phyloP scores from a whole-genome alignment of 2,113 vertebrate species.

The Ibidorhyncha struthersii region DNA sequence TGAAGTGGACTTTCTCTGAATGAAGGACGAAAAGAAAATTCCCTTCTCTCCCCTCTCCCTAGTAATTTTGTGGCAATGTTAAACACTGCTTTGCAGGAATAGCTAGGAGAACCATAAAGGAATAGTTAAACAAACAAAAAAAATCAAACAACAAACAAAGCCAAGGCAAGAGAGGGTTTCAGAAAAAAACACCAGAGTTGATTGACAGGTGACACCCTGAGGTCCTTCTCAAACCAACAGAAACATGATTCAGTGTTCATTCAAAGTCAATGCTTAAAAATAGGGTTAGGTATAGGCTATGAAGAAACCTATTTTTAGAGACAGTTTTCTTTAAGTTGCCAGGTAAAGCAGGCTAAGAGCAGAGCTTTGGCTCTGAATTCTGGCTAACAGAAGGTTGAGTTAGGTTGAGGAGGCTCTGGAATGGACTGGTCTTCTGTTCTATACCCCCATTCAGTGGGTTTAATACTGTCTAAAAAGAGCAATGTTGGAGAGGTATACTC shows the following conservation, averaged over 20 bases:
- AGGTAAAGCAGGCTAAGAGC: background rate
- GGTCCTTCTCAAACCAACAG: background rate
- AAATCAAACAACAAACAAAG: background rate
- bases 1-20: background rate
- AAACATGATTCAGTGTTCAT: background rate
- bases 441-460: background rate
- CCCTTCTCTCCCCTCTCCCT: background rate
- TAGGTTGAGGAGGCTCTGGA: background rate
- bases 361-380: background rate
- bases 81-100: background rate
- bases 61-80: background rate
- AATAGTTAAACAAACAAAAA: background rate
- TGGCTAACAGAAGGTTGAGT: background rate
- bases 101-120: background rate
- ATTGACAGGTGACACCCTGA: background rate
- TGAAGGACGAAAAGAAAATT: background rate
- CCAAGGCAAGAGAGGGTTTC: background rate
- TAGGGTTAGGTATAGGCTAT: background rate
- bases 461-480: background rate
- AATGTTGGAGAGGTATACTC: background rate
- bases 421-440: background rate
- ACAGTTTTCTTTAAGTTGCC: background rate
- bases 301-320: background rate
- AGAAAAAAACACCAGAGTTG: background rate
- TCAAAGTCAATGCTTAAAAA: background rate